Percentiles rank a stretch among this genome's conserved stretches.
Conservation (phyloP, 1,140 invertebrate species). For the Pentalonia nigronervosa region DNA sequence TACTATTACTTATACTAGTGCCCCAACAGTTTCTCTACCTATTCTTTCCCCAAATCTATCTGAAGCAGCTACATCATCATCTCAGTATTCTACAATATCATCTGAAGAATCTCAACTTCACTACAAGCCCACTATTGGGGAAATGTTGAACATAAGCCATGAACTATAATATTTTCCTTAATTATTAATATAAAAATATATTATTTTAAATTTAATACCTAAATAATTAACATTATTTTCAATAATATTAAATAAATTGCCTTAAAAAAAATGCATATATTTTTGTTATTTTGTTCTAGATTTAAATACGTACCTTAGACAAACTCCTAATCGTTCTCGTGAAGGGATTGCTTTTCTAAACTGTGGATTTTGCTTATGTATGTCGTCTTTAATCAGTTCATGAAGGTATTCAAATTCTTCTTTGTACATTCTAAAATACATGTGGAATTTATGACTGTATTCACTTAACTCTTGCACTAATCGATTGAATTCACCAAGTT, state of each 20-base stretch:
- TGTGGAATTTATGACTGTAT: background rate
- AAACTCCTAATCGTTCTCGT: constrained; percentile 19
- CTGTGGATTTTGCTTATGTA: constrained; percentile 14
- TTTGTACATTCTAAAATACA: constrained; percentile 8
- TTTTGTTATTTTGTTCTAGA: constrained; percentile 14
- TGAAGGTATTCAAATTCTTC: constrained; percentile 1
- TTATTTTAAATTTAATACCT: background rate
- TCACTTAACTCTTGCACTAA: constrained; percentile 19
- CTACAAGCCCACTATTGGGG: background rate
- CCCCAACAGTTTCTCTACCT: background rate
- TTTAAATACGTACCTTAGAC: constrained; percentile 3
- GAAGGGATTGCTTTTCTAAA: constrained; percentile 24
- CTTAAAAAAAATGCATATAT: background rate
- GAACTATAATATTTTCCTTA: background rate
- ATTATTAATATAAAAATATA: constrained; percentile 21
- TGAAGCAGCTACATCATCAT: constrained; percentile 22
- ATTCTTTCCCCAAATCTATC: background rate
- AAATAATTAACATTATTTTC: constrained; percentile 14
- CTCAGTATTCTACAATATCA: background rate
- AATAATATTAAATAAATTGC: constrained; percentile 19
- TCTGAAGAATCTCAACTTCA: constrained; percentile 1
- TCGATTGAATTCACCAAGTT: constrained; percentile 21
- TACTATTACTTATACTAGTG: too few relatives aligned
- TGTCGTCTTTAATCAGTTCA: background rate
- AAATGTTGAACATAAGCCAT: background rate